phyloP scores from a whole-genome alignment of 64 coral and sea anemone genomes.

The Catalaphyllia jardinei region DNA sequence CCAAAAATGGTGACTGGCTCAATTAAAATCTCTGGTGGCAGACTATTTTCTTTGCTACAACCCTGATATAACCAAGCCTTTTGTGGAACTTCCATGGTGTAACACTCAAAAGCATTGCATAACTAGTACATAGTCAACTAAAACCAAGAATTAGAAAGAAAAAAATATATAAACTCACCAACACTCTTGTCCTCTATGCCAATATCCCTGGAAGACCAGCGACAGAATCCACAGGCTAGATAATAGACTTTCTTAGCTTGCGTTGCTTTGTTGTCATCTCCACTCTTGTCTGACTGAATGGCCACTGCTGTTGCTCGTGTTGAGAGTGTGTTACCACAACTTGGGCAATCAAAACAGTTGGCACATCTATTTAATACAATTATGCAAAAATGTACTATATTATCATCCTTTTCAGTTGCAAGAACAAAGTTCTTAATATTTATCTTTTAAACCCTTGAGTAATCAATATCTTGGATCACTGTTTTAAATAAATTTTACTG shows the following conservation, averaged over 20 bases:
- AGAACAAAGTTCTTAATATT: too few species aligned
- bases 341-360: slow-evolving; percentile 99
- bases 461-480: too few species aligned
- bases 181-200: slow-evolving; percentile 86
- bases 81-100: too few species aligned
- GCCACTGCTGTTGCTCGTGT: slow-evolving; percentile 94
- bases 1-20: too few species aligned
- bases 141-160: too few species aligned
- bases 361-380: slow-evolving; percentile 72
- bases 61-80: too few species aligned
- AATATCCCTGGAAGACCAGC: slow-evolving; percentile 95
- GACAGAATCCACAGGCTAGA: slow-evolving; percentile 94
- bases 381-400: background rate
- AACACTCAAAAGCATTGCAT: too few species aligned
- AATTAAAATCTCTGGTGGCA: too few species aligned
- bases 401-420: background rate
- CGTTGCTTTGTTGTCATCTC: slow-evolving; percentile 76
- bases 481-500: too few species aligned
- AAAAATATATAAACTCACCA: slow-evolving; percentile 50
- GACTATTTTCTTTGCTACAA: too few species aligned
- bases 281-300: slow-evolving; percentile 62
- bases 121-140: too few species aligned
- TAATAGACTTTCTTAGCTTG: slow-evolving; percentile 99
- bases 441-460: too few species aligned
- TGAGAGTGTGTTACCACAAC: slow-evolving; percentile 92